Evolutionary conservation across 2,888 invertebrate genomes (phyloP).

Genomic region (Tipula lateralis): DNA sequence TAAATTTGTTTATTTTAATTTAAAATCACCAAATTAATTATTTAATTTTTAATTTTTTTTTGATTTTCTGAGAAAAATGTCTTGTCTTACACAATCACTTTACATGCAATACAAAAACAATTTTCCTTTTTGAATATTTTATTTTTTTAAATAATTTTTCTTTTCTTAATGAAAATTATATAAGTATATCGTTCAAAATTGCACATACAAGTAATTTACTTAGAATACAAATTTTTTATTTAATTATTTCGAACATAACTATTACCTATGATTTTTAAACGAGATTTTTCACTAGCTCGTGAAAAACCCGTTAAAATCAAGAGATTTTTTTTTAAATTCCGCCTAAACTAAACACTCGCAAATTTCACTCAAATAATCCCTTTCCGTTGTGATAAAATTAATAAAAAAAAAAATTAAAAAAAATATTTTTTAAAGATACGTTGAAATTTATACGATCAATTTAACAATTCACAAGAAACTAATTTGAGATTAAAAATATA

Average conservation of each 20-base stretch:
- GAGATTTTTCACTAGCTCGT: not conserved
- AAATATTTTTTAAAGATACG: not conserved
- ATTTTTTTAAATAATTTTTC: not conserved
- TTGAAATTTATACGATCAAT: not conserved
- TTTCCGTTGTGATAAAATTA: not conserved
- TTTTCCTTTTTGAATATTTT: not conserved
- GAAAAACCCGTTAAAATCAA: not conserved
- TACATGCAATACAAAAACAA: not conserved
- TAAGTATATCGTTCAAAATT: not conserved
- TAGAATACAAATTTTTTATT: not conserved
- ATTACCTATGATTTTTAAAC: slow-evolving; percentile 24
- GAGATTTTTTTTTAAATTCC: not conserved
- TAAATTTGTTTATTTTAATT: not conserved
- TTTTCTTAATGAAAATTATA: not conserved
- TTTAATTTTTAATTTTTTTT: not conserved
- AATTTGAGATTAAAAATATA: not conserved
- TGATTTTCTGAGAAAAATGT: not conserved
- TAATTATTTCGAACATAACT: not conserved
- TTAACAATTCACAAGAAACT: not conserved
- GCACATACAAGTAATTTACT: not conserved
- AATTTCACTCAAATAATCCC: not conserved
- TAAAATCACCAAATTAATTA: not conserved
- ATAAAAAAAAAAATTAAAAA: not conserved
- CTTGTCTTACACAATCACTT: not conserved
- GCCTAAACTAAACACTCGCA: not conserved